Percentiles rank a stretch among this genome's conserved stretches.
Evolutionary conservation across 1,140 invertebrate species (phyloP).

Genomic region (Eupristina koningsbergeri): DNA sequence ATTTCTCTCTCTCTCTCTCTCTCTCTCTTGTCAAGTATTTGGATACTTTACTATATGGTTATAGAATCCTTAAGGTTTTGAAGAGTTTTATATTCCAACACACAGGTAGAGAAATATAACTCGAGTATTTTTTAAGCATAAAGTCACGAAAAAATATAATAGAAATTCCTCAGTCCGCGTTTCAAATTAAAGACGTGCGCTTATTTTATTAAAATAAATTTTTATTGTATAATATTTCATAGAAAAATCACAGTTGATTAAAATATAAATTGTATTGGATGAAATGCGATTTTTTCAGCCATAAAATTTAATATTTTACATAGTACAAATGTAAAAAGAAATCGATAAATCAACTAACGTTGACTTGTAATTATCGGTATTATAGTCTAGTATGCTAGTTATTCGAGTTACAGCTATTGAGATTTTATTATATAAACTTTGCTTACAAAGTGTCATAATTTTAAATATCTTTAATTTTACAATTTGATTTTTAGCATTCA

Average conservation of each 20-base stretch:
- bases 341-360: neutral
- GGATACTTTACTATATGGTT: neutral
- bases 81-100: neutral
- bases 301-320: neutral
- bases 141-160: neutral
- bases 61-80: neutral
- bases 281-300: neutral
- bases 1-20: too few relatives aligned
- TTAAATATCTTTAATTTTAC: neutral
- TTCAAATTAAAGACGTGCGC: neutral
- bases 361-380: neutral
- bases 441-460: neutral
- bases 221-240: neutral
- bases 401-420: neutral
- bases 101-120: neutral
- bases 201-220: neutral
- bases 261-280: neutral
- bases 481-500: neutral
- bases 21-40: conserved; percentile 6
- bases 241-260: neutral
- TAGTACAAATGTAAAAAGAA: neutral
- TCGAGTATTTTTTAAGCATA: neutral
- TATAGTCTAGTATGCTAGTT: neutral
- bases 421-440: neutral
- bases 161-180: neutral